These are phyloP conservation scores for Antheraea yamamai DNA, from an alignment of 2,888 invertebrate genomes.

Conservation along the genomic window DNA sequence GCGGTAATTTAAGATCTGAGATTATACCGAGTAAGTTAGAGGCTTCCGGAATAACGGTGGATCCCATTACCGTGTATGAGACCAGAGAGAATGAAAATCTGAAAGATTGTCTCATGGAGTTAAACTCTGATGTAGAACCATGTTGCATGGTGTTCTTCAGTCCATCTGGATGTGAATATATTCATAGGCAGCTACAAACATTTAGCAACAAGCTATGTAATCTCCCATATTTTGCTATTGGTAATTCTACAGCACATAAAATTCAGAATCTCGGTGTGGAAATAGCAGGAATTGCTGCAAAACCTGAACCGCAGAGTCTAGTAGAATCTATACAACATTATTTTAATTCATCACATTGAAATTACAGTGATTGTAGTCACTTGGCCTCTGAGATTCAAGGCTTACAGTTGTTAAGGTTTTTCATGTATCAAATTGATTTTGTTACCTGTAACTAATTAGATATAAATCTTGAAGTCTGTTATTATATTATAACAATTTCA, in stretches of 20 bases:
- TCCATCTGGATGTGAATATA: conserved; percentile 73
- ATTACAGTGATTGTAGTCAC: conserved; percentile 26
- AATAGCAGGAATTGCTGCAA: conserved; percentile 65
- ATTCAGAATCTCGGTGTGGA: conserved; percentile 71
- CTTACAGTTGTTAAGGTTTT: neutral
- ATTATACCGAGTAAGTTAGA: conserved; percentile 53
- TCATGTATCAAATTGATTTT: neutral
- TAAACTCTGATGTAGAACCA: conserved; percentile 46
- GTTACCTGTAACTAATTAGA: neutral
- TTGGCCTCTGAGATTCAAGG: neutral
- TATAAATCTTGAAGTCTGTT: neutral
- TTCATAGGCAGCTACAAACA: conserved; percentile 68
- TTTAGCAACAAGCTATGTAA: conserved; percentile 59
- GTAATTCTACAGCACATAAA: conserved; percentile 73
- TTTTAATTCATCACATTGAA: conserved; percentile 45
- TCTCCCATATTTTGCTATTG: conserved; percentile 72
- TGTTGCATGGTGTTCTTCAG: conserved; percentile 74
- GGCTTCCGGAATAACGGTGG: conserved; percentile 49
- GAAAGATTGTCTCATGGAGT: conserved; percentile 52
- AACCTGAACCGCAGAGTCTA: conserved; percentile 59
- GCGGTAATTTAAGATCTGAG: conserved; percentile 68
- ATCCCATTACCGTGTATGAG: conserved; percentile 67
- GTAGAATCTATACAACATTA: conserved; percentile 56
- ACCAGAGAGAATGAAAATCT: conserved; percentile 68
- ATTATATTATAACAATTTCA: neutral